A percentile compares a stretch with the other conserved stretches of the same genome.
These are phyloP conservation scores for Muraenolepis orangiensis DNA, from an alignment of 2,797 vertebrate species.

Conservation along the genomic window DNA sequence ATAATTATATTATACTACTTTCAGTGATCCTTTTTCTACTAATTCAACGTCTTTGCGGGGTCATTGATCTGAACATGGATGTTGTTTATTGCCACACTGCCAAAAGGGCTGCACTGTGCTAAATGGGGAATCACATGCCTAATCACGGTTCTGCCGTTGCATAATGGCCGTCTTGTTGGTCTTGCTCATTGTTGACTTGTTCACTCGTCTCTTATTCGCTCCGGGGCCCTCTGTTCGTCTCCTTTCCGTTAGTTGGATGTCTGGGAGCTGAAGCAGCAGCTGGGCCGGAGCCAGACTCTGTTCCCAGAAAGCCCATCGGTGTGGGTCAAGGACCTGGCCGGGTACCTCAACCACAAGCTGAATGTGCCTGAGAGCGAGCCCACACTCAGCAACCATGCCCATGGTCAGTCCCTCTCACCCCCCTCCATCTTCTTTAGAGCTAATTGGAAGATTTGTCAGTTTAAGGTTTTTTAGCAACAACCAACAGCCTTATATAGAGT, in stretches of 20 bases:
- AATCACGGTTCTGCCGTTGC: constrained; percentile 3
- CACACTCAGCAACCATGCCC: constrained; percentile 84
- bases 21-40: too few species aligned
- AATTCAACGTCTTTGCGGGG: neutral
- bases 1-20: too few species aligned
- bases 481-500: too few species aligned
- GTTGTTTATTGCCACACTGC: neutral
- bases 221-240: neutral
- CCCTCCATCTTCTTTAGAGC: neutral
- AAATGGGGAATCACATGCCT: constrained; percentile 44
- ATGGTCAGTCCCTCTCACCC: constrained; percentile 69
- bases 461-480: too few species aligned
- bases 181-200: neutral
- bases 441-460: neutral
- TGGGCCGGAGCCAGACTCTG: constrained; percentile 83
- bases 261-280: constrained; percentile 82
- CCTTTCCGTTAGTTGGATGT: constrained; percentile 76
- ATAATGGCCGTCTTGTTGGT: constrained; percentile 31
- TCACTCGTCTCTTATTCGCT: neutral
- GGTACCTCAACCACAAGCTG: constrained; percentile 92
- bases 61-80: neutral
- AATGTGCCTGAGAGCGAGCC: constrained; percentile 80
- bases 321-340: constrained; percentile 95
- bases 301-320: constrained; percentile 91
- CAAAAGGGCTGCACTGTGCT: constrained; percentile 1